Evolutionary conservation across 1,140 invertebrate species (phyloP), one percentile per base, ranked within the genome.

Genomic region (Pseudoatta argentina): DNA sequence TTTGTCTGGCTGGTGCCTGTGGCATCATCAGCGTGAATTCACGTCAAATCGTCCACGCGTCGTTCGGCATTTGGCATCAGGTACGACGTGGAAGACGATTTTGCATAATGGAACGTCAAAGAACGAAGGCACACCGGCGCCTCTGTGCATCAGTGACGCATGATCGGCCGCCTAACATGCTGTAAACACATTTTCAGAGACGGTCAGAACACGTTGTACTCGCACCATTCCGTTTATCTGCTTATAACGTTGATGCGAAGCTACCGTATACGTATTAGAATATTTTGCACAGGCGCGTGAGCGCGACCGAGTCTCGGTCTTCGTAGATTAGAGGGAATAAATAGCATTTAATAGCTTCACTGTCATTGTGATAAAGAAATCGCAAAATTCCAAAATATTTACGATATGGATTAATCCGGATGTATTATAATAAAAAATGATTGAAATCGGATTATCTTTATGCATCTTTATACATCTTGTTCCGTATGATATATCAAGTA

Each of bases 31-130:
- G 39, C 51, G 76, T 85, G 89, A 86, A 86, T 90, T 89, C 86
- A 81, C 85, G 91, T 91, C 87, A 91, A 92, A 92, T 92, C 88
- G 91, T 91, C 76, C 87, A 86, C 87, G 86, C 79, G 90, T 90
- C 88, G 87, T 83, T 83, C 75, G 55, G 86, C 86, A 81, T 90
- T 91, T 79, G 89, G 83, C 85, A 53, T 83, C 53, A 39, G 85
- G 78, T 87, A 89, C 76, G 86, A 86, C 69, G 27, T 64, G 83
- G 64, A 91, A 91, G 85, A 86, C 87, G 91, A 88, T 92, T 92
- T 92, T 92, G 91, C 91, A 92, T 92, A 92, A 92, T 92, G 88
- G 91, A 90, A 91, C 77, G 91, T 92, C 91, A 92, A 92, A 87
- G 87, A 90, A 89, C 82, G 83, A 71, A 86, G 81, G 85, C 86